Percentiles rank a stretch among this genome's conserved stretches.
Conservation (phyloP, 2,797 vertebrate genomes). For the Paramormyrops hopkinsi region DNA sequence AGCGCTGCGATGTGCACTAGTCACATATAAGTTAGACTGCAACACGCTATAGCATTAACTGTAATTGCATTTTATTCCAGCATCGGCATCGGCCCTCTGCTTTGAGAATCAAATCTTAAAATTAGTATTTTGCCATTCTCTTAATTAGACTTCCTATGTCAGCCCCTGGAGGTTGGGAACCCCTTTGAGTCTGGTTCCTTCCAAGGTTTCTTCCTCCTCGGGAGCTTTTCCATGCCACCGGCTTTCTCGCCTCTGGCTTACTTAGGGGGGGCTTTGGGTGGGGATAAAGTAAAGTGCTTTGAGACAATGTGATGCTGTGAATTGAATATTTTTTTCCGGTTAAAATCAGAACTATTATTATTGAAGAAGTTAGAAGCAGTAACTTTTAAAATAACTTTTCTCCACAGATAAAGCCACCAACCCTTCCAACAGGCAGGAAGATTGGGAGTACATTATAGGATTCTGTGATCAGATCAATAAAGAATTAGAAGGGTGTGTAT, state of each 20-base stretch:
- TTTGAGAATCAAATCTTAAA: background rate
- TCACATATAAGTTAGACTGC: background rate
- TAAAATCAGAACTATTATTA: background rate
- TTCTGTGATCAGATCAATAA: constrained; percentile 97
- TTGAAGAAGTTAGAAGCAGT: background rate
- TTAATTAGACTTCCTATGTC: background rate
- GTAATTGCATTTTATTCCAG: background rate
- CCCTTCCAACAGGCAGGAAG: constrained; percentile 85
- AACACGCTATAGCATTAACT: background rate
- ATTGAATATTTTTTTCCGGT: background rate
- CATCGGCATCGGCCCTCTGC: background rate
- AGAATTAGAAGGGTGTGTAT: constrained; percentile 82
- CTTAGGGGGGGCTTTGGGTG: background rate
- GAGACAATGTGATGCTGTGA: background rate
- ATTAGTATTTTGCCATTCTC: background rate
- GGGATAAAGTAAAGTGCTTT: background rate
- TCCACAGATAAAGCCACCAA: constrained; percentile 86
- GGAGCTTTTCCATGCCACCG: background rate
- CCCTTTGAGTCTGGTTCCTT: background rate
- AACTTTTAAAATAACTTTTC: background rate
- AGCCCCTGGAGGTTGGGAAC: background rate
- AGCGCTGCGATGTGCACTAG: background rate
- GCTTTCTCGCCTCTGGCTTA: background rate
- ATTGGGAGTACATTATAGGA: constrained; percentile 91
- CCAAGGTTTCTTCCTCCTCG: background rate